Percentiles rank a stretch among this genome's conserved stretches.
phyloP scores from a whole-genome alignment of 1,140 invertebrate genomes.

The Nephila pilipes region DNA sequence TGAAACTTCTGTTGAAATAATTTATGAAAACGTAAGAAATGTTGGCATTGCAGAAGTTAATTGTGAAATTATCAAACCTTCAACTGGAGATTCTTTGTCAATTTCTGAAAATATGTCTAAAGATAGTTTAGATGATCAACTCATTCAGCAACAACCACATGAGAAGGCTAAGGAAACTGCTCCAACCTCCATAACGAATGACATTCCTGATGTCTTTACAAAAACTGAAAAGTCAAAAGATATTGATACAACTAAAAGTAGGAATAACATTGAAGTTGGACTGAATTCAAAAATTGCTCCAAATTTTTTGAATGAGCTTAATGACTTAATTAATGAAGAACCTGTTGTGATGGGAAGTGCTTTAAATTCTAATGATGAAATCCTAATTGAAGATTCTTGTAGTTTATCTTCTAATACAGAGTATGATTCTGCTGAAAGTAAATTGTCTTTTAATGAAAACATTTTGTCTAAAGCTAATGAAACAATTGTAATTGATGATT shows the following conservation, averaged over 20 bases:
- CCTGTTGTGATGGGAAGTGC: background rate
- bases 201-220: background rate
- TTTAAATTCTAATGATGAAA: conserved; percentile 13
- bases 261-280: background rate
- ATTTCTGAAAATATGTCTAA: conserved; percentile 76
- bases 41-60: background rate
- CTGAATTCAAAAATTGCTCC: background rate
- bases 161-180: background rate
- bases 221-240: background rate
- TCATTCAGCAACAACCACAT: background rate
- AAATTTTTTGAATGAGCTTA: background rate
- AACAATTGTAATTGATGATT: background rate
- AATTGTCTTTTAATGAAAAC: background rate
- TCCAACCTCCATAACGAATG: background rate
- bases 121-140: conserved; percentile 50
- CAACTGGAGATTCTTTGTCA: conserved; percentile 57
- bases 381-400: conserved; percentile 14
- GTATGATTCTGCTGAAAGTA: background rate
- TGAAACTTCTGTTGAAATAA: conserved; percentile 60
- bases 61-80: background rate
- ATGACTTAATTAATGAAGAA: background rate
- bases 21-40: conserved; percentile 58
- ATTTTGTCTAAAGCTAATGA: background rate
- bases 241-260: background rate
- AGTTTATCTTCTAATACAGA: background rate